phyloP scores from a whole-genome alignment of 2,797 vertebrate species.

The Gymnoscopelus braueri region DNA sequence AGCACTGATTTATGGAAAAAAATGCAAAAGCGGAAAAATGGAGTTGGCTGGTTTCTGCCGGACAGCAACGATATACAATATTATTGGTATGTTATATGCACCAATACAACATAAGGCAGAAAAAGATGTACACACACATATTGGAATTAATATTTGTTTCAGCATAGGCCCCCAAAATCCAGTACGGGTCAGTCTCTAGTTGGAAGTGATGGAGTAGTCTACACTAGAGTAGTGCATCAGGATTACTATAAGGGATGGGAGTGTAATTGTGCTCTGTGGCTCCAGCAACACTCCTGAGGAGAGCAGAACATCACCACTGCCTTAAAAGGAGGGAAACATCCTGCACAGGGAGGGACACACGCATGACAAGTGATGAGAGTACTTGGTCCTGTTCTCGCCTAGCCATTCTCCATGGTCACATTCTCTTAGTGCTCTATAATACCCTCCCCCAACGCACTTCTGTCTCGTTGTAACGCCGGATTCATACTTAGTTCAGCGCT shows the following conservation, averaged over 20 bases:
- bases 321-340: conserved; percentile 79
- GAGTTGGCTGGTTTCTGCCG: too few species aligned
- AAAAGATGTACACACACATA: too few species aligned
- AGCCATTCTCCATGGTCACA: conserved; percentile 34
- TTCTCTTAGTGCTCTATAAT: conserved; percentile 30
- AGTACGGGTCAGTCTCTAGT: too few species aligned
- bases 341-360: conserved; percentile 44
- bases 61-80: too few species aligned
- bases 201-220: conserved; percentile 8
- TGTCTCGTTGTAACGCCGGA: background rate
- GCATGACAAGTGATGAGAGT: conserved; percentile 58
- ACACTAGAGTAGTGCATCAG: conserved; percentile 21
- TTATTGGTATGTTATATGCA: too few species aligned
- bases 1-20: too few species aligned
- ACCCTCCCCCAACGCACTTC: conserved; percentile 4
- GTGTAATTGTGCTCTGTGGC: conserved; percentile 51
- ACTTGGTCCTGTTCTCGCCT: conserved; percentile 31
- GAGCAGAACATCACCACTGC: conserved; percentile 62
- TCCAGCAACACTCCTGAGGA: conserved; percentile 51
- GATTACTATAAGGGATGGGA: conserved; percentile 3
- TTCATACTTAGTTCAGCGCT: too few species aligned
- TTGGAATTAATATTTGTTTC: too few species aligned
- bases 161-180: too few species aligned
- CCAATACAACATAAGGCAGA: too few species aligned
- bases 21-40: too few species aligned